Evolutionary conservation across 2,113 vertebrate genomes (phyloP).

Genomic region (Apteryx owenii): DNA sequence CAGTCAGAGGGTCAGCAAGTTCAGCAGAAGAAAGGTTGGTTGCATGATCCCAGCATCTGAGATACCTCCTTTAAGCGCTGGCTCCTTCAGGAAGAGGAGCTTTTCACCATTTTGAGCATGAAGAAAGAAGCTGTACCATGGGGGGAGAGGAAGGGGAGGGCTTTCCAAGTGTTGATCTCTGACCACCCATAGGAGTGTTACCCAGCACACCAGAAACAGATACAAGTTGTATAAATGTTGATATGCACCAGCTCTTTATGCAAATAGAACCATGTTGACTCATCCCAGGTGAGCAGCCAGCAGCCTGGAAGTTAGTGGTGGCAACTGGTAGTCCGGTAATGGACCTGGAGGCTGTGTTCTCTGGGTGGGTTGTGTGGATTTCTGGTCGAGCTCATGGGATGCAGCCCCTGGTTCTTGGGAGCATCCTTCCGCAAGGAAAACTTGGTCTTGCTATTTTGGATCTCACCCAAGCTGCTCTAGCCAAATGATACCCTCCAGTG

Average conservation of each 20-base stretch:
- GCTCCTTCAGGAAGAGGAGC: not conserved
- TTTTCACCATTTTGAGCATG: not conserved
- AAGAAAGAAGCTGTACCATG: not conserved
- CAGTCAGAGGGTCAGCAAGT: not conserved
- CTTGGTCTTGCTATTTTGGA: not conserved
- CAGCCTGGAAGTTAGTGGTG: not conserved
- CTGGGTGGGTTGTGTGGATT: not conserved
- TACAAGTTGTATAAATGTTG: not conserved
- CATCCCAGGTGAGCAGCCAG: not conserved
- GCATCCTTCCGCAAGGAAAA: not conserved
- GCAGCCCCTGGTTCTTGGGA: not conserved
- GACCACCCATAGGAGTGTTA: not conserved
- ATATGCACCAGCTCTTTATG: not conserved
- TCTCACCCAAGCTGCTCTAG: not conserved
- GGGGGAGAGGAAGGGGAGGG: not conserved
- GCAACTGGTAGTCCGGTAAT: not conserved
- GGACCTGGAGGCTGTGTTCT: not conserved
- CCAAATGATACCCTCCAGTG: not conserved
- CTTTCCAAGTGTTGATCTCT: not conserved
- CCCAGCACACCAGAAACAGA: not conserved
- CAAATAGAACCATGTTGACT: not conserved
- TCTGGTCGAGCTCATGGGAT: not conserved
- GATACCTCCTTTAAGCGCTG: not conserved
- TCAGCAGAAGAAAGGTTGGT: not conserved
- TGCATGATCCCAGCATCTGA: not conserved